Conservation (phyloP, 2,888 invertebrate species). For the Dermolepida albohirtum region DNA sequence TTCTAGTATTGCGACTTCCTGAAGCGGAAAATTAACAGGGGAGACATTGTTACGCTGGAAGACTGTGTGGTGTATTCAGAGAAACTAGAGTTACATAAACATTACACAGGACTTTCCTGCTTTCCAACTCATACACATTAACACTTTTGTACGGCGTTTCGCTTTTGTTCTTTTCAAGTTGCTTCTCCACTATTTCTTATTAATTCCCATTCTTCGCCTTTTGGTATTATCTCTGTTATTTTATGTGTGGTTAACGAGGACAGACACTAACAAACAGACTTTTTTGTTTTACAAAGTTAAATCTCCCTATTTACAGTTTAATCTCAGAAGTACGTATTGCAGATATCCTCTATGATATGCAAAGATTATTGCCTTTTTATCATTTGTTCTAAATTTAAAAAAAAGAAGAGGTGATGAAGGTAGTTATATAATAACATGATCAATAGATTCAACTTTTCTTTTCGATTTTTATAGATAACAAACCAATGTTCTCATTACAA, state of each 20-base stretch:
- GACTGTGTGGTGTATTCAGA: slow-evolving; percentile 13
- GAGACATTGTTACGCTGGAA: slow-evolving; percentile 47
- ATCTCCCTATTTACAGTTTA: background rate
- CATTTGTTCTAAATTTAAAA: too few species aligned
- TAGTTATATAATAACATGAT: too few species aligned
- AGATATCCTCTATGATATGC: too few species aligned
- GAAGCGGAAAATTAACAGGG: slow-evolving; percentile 58
- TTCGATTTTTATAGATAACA: too few species aligned
- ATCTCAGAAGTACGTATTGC: too few species aligned
- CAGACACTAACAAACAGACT: background rate
- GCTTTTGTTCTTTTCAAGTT: slow-evolving; percentile 42
- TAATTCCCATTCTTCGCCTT: slow-evolving; percentile 25
- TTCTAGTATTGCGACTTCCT: slow-evolving; percentile 49
- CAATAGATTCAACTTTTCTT: too few species aligned
- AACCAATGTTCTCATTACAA: too few species aligned
- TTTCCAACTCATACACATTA: slow-evolving; percentile 49
- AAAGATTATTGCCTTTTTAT: too few species aligned
- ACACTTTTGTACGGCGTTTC: slow-evolving; percentile 48
- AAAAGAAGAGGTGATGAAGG: too few species aligned
- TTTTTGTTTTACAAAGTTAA: slow-evolving; percentile 3
- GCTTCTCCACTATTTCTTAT: slow-evolving; percentile 32
- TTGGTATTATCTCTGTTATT: slow-evolving; percentile 22
- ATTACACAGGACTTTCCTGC: slow-evolving; percentile 46
- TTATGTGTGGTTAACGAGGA: slow-evolving; percentile 6
- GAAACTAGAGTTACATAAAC: slow-evolving; percentile 42